Conservation (phyloP, 2,797 vertebrate species). For the Rhinichthys osculus region DNA sequence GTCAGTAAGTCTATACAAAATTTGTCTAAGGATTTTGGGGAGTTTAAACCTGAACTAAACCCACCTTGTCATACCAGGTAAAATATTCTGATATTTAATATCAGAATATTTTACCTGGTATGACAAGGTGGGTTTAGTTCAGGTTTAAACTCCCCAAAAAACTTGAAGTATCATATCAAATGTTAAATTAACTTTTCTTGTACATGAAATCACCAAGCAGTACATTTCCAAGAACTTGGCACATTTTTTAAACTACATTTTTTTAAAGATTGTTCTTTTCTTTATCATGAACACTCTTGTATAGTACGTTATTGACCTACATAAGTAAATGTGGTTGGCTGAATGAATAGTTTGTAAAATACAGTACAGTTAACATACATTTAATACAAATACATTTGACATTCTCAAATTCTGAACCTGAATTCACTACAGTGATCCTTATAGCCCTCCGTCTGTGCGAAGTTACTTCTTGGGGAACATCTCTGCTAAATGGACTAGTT, state of each 20-base stretch:
- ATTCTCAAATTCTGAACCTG: neutral
- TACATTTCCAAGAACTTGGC: neutral
- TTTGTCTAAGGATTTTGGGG: too few relatives aligned
- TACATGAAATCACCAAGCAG: neutral
- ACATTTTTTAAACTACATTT: neutral
- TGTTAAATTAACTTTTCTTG: too few relatives aligned
- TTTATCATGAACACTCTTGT: neutral
- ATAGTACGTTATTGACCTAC: neutral
- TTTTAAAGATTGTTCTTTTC: neutral
- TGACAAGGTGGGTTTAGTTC: neutral
- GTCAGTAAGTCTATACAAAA: neutral
- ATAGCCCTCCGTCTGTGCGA: neutral
- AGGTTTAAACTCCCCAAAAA: neutral
- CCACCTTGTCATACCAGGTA: too few relatives aligned
- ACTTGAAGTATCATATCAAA: neutral
- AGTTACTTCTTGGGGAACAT: neutral
- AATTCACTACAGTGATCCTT: neutral
- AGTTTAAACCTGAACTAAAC: too few relatives aligned
- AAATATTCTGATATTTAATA: too few relatives aligned
- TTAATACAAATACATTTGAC: too few relatives aligned
- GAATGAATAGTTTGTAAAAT: neutral
- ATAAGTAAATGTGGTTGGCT: neutral
- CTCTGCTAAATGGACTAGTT: slow-evolving; percentile 36
- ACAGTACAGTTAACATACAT: neutral
- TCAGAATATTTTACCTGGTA: neutral